These are phyloP conservation scores for Emys orbicularis DNA, from an alignment of 2,797 vertebrate species.

Conservation along the genomic window DNA sequence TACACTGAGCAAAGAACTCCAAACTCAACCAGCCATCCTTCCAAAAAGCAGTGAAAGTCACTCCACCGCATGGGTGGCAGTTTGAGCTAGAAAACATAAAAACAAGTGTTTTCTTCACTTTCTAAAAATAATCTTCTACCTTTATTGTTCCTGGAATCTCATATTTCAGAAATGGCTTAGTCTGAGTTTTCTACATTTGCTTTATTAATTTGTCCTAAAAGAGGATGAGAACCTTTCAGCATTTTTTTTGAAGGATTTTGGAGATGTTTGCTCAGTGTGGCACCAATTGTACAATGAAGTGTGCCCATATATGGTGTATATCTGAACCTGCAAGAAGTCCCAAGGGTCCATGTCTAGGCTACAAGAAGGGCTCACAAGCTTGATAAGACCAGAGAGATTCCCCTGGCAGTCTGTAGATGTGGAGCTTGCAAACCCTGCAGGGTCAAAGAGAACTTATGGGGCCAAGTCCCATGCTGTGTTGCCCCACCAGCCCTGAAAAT, in stretches of 20 bases:
- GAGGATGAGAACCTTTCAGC: not conserved
- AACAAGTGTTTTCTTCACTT: too few species aligned
- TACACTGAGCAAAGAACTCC: constrained; percentile 17
- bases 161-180: too few species aligned
- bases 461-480: not conserved
- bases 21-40: constrained; percentile 11
- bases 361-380: not conserved
- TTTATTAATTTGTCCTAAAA: not conserved
- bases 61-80: constrained; percentile 25
- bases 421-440: not conserved
- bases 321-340: not conserved
- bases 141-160: too few species aligned
- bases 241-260: not conserved
- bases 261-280: not conserved
- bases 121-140: too few species aligned
- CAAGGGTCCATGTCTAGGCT: not conserved
- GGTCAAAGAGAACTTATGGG: constrained; percentile 5
- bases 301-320: not conserved
- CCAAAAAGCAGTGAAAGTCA: constrained; percentile 32
- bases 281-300: not conserved
- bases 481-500: not conserved
- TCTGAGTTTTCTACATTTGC: not conserved
- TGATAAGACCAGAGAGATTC: constrained; percentile 34
- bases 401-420: not conserved
- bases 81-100: not conserved